Evolutionary conservation across 2,888 invertebrate species (phyloP), one percentile per base, ranked within the genome.

Genomic region (Tetranychus truncatus): DNA sequence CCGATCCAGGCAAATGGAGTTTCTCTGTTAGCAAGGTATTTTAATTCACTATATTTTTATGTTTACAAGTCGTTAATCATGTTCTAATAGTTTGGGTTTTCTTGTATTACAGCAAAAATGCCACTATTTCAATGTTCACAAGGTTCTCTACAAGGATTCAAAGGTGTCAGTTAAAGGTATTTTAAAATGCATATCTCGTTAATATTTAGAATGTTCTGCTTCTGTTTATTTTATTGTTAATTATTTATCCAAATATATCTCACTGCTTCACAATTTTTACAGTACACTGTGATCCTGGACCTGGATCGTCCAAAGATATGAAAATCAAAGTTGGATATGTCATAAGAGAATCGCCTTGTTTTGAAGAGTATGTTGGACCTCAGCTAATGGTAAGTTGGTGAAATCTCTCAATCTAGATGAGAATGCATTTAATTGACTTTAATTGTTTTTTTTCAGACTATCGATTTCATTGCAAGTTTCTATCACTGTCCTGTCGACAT

Each of bases 351-450:
- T 78, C 77, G 67, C 78, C 78, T 20, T 79, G 79, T 76, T 79
- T 76, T 76, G 79, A 78, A 73, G 79, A 79, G 66, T 78, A 78
- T 76, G 71, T 79, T 21, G 77, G 76, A 24, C 73, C 79, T 45
- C 78, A 78, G 73, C 74, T 78, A 45, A 71, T 75, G 67, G 78
- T 78, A 75, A 75, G 74, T 74, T 72, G 45, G 44, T 20, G 44
- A 21, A 9, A 65, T 45, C 21, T 45, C 45, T 46, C 0, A 24
- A 1, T 1, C 24, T 45, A 34, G 18, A 21, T 15, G 7, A 45
- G 34, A 21, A 71, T 71, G 55, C 8, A 69, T 45, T 21, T 18
- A 75, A 65, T 66, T 44, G 11, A 21, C 45, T 71, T 46, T 65
- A 34, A 45, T 66, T 24, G 46, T 21, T 46, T 45, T 75, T 20